Evolutionary conservation across 2,797 vertebrate genomes (phyloP).

Genomic region (Poecilia picta): DNA sequence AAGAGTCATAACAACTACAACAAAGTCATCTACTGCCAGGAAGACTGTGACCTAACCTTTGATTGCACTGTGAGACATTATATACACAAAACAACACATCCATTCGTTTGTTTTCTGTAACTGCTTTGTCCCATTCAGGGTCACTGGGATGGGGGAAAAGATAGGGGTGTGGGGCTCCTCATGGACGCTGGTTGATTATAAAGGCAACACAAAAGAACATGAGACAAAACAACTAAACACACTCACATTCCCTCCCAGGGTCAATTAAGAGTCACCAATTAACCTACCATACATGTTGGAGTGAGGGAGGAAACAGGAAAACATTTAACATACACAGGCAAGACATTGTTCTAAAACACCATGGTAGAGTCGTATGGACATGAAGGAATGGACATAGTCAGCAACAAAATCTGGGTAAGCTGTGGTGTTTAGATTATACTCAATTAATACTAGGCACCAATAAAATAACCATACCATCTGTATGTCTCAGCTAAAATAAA

Average conservation of each 20-base stretch:
- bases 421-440: neutral
- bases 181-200: neutral
- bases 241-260: neutral
- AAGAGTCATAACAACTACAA: conserved; percentile 8
- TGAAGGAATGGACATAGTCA: neutral
- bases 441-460: neutral
- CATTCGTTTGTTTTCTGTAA: neutral
- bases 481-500: neutral
- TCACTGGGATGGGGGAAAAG: neutral
- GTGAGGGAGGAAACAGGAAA: neutral
- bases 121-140: conserved; percentile 1
- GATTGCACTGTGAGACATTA: neutral
- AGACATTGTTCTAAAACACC: neutral
- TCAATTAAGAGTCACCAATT: neutral
- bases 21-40: neutral
- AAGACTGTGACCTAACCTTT: conserved; percentile 5
- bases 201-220: neutral
- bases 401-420: neutral
- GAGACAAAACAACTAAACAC: conserved; percentile 3
- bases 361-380: neutral
- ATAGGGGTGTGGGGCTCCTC: neutral
- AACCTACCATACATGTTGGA: neutral
- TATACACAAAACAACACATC: neutral
- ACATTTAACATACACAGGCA: neutral
- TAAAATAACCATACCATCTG: neutral